Evolutionary conservation across 2,113 vertebrate species (phyloP).

Genomic region (Calidris pygmaea): DNA sequence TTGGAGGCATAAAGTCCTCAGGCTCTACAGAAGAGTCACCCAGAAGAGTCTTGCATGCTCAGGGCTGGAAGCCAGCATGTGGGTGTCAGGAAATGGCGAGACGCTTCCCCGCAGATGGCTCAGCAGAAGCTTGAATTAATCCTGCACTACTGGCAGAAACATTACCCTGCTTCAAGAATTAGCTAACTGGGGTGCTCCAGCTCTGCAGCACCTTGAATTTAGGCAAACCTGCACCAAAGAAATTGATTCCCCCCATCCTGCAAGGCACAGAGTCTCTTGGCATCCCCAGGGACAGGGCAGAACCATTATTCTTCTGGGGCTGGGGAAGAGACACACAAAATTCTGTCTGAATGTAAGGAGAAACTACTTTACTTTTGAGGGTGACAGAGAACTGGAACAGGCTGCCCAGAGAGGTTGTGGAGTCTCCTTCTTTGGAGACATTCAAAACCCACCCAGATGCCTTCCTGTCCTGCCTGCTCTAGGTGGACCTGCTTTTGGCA

Average conservation of each 20-base stretch:
- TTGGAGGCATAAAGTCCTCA: neutral
- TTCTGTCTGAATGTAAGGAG: neutral
- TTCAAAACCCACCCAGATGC: neutral
- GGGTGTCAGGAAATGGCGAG: neutral
- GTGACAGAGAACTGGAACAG: neutral
- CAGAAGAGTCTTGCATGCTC: neutral
- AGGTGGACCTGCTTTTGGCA: neutral
- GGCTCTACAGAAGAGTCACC: neutral
- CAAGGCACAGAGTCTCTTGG: neutral
- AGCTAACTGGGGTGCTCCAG: neutral
- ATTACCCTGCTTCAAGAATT: neutral
- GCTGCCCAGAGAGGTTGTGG: neutral
- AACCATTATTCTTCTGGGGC: neutral
- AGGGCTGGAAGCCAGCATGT: neutral
- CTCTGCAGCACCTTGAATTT: neutral
- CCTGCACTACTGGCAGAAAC: neutral
- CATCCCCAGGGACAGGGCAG: neutral
- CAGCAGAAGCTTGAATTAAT: slow-evolving; percentile 14
- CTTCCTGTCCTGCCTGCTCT: neutral
- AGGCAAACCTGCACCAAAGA: neutral
- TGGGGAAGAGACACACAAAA: neutral
- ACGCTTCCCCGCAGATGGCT: slow-evolving; percentile 20
- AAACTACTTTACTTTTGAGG: neutral
- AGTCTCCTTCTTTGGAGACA: neutral
- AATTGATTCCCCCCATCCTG: neutral